These are phyloP conservation scores for Echinometra lucunter DNA, from an alignment of 53 echinoderm and acorn worm genomes.

Conservation along the genomic window DNA sequence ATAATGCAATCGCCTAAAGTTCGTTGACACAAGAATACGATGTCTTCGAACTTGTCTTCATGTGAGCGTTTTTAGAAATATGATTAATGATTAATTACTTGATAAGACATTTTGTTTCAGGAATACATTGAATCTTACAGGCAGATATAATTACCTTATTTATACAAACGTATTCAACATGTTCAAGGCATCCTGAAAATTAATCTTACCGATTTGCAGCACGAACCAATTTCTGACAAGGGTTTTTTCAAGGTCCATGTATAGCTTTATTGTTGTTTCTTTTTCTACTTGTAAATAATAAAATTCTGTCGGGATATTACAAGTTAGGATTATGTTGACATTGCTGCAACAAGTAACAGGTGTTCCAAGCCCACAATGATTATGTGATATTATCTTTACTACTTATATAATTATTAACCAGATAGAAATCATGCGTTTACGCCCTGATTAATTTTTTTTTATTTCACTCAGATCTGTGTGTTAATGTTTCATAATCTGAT, in stretches of 20 bases:
- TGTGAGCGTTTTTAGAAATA: background rate
- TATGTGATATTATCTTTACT: background rate
- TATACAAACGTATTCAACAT: too few relatives aligned
- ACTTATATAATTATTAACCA: slow-evolving; percentile 5
- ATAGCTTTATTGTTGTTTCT: too few relatives aligned
- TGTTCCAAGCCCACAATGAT: background rate
- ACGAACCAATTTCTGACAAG: too few relatives aligned
- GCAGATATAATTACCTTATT: too few relatives aligned
- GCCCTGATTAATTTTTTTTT: too few relatives aligned
- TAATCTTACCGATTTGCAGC: too few relatives aligned
- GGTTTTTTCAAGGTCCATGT: too few relatives aligned
- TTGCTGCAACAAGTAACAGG: background rate
- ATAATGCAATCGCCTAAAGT: too few relatives aligned
- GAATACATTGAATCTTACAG: too few relatives aligned
- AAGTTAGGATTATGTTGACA: background rate
- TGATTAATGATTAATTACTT: background rate
- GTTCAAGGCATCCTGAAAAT: too few relatives aligned
- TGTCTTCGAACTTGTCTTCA: background rate
- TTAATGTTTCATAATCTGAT: background rate
- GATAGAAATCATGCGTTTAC: background rate
- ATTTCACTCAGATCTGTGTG: too few relatives aligned
- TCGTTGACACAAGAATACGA: background rate
- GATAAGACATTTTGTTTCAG: too few relatives aligned
- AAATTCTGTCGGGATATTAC: background rate
- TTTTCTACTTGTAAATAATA: background rate